Evolutionary conservation across 2,888 invertebrate genomes (phyloP).

Genomic region (Molorchus minor): DNA sequence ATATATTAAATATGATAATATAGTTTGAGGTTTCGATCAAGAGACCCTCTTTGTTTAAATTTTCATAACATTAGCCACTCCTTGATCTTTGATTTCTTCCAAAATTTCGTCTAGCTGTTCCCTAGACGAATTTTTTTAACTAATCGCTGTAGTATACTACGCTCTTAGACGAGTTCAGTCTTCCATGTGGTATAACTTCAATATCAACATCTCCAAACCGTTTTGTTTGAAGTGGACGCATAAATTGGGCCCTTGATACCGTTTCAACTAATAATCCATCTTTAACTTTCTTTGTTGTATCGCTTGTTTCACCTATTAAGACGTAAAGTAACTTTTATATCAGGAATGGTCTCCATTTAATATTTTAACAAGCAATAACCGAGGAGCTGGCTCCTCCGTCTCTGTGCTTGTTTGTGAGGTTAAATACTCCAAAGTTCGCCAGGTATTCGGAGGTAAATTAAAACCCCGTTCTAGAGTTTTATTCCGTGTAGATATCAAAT

Average conservation of each 20-base stretch:
- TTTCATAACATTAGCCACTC: no score
- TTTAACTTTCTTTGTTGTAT: slow-evolving; percentile 1
- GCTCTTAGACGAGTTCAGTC: slow-evolving; percentile 1
- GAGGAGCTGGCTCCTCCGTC: no score
- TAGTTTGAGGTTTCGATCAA: slow-evolving; percentile 1
- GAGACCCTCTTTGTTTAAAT: background rate
- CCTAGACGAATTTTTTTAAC: slow-evolving; percentile 8
- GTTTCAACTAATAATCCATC: slow-evolving; percentile 4
- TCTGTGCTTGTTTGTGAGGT: no score
- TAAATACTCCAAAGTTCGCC: no score
- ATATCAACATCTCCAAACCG: slow-evolving; percentile 4
- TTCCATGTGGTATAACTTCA: slow-evolving; percentile 3
- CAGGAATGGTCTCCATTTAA: slow-evolving; percentile 7
- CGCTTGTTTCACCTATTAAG: slow-evolving; percentile 9
- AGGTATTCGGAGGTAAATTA: no score
- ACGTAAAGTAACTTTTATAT: slow-evolving; percentile 4
- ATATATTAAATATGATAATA: slow-evolving; percentile 4
- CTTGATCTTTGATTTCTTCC: slow-evolving; percentile 12
- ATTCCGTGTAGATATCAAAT: no score
- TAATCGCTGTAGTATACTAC: slow-evolving; percentile 8
- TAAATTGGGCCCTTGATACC: background rate
- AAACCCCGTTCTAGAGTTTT: no score
- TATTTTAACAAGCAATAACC: no score
- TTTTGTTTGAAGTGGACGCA: background rate
- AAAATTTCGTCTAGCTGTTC: no score